A percentile compares a stretch with the other conserved stretches of the same genome.
These are phyloP conservation scores for Callopanchax toddi DNA, from an alignment of 2,113 vertebrate genomes.

Conservation along the genomic window DNA sequence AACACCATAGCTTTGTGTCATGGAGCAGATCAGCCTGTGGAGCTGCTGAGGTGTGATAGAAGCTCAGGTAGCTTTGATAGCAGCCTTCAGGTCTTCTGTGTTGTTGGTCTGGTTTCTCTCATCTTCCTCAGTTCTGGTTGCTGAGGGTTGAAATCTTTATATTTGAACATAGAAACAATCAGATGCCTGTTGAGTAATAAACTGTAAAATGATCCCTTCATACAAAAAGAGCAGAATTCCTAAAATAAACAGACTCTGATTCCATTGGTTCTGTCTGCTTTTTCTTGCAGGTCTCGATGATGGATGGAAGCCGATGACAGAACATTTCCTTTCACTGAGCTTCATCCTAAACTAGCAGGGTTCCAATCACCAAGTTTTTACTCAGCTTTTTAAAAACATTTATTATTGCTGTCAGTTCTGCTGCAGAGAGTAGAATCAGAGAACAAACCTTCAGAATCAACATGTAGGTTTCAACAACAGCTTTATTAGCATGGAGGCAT, in stretches of 20 bases:
- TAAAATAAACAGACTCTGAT: background rate
- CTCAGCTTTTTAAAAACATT: background rate
- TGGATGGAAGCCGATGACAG: slow-evolving; percentile 14
- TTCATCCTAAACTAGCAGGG: slow-evolving; percentile 6
- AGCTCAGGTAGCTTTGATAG: too few relatives aligned
- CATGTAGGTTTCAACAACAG: slow-evolving; percentile 52
- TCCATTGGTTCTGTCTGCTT: background rate
- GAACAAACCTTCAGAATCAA: slow-evolving; percentile 14
- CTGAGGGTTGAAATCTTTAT: too few relatives aligned
- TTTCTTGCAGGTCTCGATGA: slow-evolving; percentile 46
- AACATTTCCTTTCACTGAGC: slow-evolving; percentile 19
- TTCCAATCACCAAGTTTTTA: slow-evolving; percentile 17
- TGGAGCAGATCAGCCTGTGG: too few relatives aligned
- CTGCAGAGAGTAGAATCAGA: slow-evolving; percentile 14
- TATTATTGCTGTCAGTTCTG: background rate
- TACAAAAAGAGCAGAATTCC: background rate
- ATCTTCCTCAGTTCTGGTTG: too few relatives aligned
- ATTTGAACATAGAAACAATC: too few relatives aligned
- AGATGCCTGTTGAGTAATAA: too few relatives aligned
- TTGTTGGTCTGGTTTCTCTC: too few relatives aligned
- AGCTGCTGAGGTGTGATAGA: too few relatives aligned
- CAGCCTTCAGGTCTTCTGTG: too few relatives aligned
- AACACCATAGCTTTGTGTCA: too few relatives aligned
- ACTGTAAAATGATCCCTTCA: background rate
- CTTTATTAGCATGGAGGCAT: slow-evolving; percentile 64